A percentile compares a stretch with the other conserved stretches of the same genome.
phyloP scores from a whole-genome alignment of 2,797 vertebrate genomes.

The Apogon talboti region DNA sequence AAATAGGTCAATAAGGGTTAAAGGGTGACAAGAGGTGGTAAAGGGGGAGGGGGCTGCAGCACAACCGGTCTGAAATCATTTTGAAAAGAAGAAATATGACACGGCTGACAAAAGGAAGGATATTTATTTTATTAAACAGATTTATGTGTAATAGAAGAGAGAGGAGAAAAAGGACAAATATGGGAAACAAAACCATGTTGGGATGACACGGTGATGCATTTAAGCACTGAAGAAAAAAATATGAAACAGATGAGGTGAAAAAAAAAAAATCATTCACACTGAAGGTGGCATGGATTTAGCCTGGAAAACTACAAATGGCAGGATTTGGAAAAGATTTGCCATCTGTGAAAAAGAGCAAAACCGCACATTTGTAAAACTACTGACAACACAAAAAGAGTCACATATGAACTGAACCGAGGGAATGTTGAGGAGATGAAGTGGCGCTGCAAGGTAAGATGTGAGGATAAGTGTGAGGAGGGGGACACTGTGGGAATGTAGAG shows the following conservation, averaged over 20 bases:
- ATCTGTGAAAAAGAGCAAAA: too few species aligned
- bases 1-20: slow-evolving; percentile 32
- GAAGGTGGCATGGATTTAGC: slow-evolving; percentile 5
- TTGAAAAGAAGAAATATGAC: not conserved
- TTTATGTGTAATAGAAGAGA: not conserved
- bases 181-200: not conserved
- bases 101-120: not conserved
- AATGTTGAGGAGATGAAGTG: not conserved
- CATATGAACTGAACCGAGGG: too few species aligned
- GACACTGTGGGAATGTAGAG: slow-evolving; percentile 4
- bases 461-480: not conserved
- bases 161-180: not conserved
- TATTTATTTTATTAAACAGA: not conserved
- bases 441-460: not conserved
- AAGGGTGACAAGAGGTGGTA: not conserved
- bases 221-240: slow-evolving; percentile 34
- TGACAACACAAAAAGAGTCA: too few species aligned
- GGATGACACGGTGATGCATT: slow-evolving; percentile 11
- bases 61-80: slow-evolving; percentile 4
- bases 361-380: too few species aligned
- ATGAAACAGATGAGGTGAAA: slow-evolving; percentile 49
- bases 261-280: slow-evolving; percentile 13
- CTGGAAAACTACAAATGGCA: slow-evolving; percentile 1
- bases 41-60: not conserved
- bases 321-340: not conserved